A percentile compares a stretch with the other conserved stretches of the same genome.
phyloP scores from a whole-genome alignment of 2,113 vertebrate species.

The Podocnemis expansa region DNA sequence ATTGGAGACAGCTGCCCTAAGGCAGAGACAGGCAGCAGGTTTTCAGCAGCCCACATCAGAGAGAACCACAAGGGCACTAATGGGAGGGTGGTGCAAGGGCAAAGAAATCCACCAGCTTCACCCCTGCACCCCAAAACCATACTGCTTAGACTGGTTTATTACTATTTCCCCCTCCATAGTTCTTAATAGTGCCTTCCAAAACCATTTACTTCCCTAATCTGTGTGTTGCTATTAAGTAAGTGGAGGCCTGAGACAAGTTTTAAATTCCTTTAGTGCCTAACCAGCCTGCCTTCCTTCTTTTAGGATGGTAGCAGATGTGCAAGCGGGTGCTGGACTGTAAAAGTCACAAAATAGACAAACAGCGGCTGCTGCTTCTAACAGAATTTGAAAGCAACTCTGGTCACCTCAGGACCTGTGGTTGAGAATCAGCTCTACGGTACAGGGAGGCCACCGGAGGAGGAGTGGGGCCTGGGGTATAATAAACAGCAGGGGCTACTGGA shows the following conservation, averaged over 20 bases:
- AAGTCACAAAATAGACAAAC: not conserved
- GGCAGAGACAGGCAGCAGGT: not conserved
- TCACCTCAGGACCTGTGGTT: not conserved
- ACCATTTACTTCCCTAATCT: fast-evolving
- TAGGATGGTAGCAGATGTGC: not conserved
- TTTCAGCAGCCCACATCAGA: not conserved
- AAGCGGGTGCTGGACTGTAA: not conserved
- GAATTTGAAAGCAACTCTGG: not conserved
- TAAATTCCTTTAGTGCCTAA: not conserved
- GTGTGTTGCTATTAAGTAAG: not conserved
- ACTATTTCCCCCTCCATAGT: not conserved
- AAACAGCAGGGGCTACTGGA: not conserved
- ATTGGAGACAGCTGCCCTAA: not conserved
- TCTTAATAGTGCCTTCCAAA: not conserved
- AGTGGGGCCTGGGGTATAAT: not conserved
- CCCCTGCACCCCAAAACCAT: no score
- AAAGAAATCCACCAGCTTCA: not conserved
- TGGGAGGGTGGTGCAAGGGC: not conserved
- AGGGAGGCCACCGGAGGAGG: not conserved
- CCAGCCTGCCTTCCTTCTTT: not conserved
- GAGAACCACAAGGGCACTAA: not conserved
- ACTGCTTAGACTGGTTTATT: not conserved
- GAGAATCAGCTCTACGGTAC: not conserved
- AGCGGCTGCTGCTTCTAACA: not conserved
- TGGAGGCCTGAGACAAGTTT: no score